A percentile compares a stretch with the other conserved stretches of the same genome.
phyloP scores from a whole-genome alignment of 2,797 vertebrate genomes.

The Hippopotamyrus pictus region DNA sequence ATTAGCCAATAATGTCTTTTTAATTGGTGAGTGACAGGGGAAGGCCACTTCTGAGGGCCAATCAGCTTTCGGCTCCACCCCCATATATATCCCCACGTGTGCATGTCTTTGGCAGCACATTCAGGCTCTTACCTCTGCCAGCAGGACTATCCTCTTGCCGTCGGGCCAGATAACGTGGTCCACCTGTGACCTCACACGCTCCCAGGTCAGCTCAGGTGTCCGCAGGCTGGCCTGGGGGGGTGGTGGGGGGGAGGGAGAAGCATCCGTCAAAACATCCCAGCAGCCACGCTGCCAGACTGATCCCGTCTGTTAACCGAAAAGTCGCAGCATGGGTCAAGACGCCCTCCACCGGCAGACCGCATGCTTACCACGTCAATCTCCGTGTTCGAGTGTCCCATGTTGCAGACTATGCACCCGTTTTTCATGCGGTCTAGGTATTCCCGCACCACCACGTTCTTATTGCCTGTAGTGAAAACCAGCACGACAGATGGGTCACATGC shows the following conservation, averaged over 20 bases:
- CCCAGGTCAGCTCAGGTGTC: conserved; percentile 93
- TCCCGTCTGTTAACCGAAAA: not conserved
- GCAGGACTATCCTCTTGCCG: conserved; percentile 88
- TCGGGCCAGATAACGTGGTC: conserved; percentile 98
- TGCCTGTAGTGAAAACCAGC: conserved; percentile 61
- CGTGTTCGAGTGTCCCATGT: conserved; percentile 98
- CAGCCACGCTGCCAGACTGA: not conserved
- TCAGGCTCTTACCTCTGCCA: conserved; percentile 78
- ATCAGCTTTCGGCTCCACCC: not conserved
- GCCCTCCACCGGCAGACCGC: not conserved
- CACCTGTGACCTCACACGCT: conserved; percentile 91
- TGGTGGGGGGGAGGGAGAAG: not conserved
- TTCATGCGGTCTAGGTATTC: conserved; percentile 95
- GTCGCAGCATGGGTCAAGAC: not conserved
- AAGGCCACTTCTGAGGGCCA: not conserved
- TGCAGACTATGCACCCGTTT: conserved; percentile 95
- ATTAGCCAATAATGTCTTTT: not conserved
- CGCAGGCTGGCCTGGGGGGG: conserved; percentile 80
- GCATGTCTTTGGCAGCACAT: not conserved
- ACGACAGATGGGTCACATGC: too few relatives aligned
- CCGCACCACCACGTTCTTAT: conserved; percentile 93
- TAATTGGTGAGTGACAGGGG: not conserved
- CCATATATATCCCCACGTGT: not conserved
- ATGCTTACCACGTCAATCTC: conserved; percentile 92
- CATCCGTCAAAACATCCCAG: not conserved